Evolutionary conservation across 2,888 invertebrate species (phyloP).

Genomic region (Cremastinae sp.): DNA sequence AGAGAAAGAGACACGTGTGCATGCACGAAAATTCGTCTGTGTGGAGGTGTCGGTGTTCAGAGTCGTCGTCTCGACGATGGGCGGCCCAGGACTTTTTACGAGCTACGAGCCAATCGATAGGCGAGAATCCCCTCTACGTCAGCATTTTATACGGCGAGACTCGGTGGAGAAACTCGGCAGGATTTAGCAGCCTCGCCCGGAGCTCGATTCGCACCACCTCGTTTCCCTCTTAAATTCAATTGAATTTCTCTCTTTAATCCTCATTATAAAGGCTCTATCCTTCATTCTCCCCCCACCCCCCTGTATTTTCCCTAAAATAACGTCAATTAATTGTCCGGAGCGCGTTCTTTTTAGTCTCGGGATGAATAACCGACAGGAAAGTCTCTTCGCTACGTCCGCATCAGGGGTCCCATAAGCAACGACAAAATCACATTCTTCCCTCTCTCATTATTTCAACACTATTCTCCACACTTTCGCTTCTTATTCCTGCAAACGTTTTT

Average conservation of each 20-base stretch:
- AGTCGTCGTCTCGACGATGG: slow-evolving; percentile 66
- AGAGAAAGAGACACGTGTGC: slow-evolving; percentile 35
- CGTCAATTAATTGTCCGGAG: slow-evolving; percentile 54
- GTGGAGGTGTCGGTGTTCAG: slow-evolving; percentile 60
- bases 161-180: slow-evolving; percentile 54
- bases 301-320: slow-evolving; percentile 38
- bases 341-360: slow-evolving; percentile 25
- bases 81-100: slow-evolving; percentile 67
- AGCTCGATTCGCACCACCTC: slow-evolving; percentile 46
- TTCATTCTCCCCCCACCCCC: too few relatives aligned
- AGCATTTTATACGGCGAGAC: slow-evolving; percentile 33
- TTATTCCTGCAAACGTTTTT: background rate
- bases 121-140: slow-evolving; percentile 69
- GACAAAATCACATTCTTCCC: background rate
- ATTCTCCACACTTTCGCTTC: background rate
- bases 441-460: slow-evolving; percentile 10
- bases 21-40: slow-evolving; percentile 41
- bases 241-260: slow-evolving; percentile 45
- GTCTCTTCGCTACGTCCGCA: slow-evolving; percentile 5
- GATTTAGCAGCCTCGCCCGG: slow-evolving; percentile 59
- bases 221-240: slow-evolving; percentile 43
- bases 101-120: slow-evolving; percentile 76
- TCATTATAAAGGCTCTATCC: slow-evolving; percentile 14
- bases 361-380: slow-evolving; percentile 25
- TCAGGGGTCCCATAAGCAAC: slow-evolving; percentile 38